Evolutionary conservation across 2,113 vertebrate genomes (phyloP).

Genomic region (Esox niger): DNA sequence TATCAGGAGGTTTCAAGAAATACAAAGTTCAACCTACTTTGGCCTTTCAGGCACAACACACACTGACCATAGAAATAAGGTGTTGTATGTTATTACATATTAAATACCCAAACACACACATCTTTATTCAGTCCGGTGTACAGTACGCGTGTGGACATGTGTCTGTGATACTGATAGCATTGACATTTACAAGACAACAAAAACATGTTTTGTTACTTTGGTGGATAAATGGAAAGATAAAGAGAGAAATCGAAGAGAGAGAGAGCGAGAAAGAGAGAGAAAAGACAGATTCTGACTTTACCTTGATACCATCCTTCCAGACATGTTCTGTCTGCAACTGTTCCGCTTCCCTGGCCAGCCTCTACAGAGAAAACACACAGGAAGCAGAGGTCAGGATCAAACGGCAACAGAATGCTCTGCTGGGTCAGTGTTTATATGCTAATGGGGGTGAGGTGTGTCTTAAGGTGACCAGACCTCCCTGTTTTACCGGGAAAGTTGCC

Average conservation of each 20-base stretch:
- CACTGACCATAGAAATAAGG: not conserved
- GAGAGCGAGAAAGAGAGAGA: not conserved
- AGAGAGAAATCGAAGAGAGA: slow-evolving; percentile 10
- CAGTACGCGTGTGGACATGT: not conserved
- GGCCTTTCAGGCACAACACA: slow-evolving; percentile 26
- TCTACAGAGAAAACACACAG: slow-evolving; percentile 71
- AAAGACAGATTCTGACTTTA: slow-evolving; percentile 69
- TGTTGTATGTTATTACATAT: not conserved
- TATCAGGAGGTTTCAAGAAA: slow-evolving; percentile 19
- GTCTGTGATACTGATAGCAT: slow-evolving; percentile 65
- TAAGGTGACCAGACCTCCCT: no score
- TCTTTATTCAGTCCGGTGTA: not conserved
- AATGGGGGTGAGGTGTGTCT: slow-evolving; percentile 22
- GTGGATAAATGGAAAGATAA: not conserved
- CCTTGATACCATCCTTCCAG: slow-evolving; percentile 95
- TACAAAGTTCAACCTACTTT: slow-evolving; percentile 36
- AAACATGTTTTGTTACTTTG: not conserved
- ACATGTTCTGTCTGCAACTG: slow-evolving; percentile 88
- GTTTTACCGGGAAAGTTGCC: no score
- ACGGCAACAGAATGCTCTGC: slow-evolving; percentile 17
- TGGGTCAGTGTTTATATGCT: not conserved
- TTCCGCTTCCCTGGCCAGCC: slow-evolving; percentile 87
- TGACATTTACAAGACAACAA: slow-evolving; percentile 37
- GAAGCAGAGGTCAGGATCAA: slow-evolving; percentile 47
- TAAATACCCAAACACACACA: not conserved